Evolutionary conservation across 2,113 vertebrate species (phyloP).

Genomic region (Cairina moschata): DNA sequence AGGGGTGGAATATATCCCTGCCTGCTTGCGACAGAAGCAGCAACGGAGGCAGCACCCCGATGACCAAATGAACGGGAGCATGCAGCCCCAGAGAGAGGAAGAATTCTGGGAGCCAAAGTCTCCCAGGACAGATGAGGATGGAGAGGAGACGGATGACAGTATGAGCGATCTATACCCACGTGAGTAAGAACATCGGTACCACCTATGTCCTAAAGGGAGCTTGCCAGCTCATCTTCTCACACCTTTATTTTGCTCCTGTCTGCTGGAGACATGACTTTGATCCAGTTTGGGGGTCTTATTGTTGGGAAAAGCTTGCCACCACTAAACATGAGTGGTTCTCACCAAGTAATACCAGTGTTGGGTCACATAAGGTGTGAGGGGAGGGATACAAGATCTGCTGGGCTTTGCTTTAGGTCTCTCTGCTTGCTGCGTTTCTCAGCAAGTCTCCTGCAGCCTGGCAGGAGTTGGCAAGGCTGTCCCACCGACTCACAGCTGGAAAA

Average conservation of each 20-base stretch:
- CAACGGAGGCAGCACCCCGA: constrained; percentile 23
- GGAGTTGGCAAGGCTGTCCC: accelerated
- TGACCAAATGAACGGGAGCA: neutral
- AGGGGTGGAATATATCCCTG: constrained; percentile 83
- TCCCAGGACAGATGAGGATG: constrained; percentile 71
- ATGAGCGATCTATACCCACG: constrained; percentile 95
- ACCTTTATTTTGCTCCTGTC: neutral
- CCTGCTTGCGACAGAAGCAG: constrained; percentile 74
- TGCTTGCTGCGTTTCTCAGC: neutral
- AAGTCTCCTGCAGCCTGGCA: neutral
- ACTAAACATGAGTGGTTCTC: neutral
- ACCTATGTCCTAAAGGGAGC: neutral
- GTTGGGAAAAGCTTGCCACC: neutral
- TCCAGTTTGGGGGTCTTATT: neutral
- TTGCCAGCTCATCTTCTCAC: neutral
- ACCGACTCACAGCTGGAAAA: neutral
- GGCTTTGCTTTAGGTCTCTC: neutral
- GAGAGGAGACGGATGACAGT: constrained; percentile 86
- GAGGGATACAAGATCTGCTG: neutral
- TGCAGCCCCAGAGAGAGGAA: neutral
- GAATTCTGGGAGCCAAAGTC: constrained; percentile 78
- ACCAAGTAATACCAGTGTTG: neutral
- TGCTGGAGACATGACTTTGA: neutral
- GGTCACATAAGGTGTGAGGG: neutral
- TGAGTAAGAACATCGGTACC: constrained; percentile 54